phyloP scores from a whole-genome alignment of 2,888 invertebrate genomes.

The Drosophila demipolita region DNA sequence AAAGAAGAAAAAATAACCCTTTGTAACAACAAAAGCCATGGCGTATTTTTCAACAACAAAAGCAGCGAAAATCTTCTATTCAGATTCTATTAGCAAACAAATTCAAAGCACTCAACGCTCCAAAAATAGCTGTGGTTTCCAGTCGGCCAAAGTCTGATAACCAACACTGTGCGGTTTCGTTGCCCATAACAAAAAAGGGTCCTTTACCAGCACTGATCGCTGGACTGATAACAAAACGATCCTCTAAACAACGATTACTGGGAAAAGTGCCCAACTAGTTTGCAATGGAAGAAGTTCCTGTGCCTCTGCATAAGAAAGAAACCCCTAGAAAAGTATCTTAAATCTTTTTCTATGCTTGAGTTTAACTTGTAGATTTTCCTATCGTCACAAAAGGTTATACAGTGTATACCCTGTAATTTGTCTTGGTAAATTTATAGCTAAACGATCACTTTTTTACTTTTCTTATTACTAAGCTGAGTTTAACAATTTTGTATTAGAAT shows the following conservation, averaged over 20 bases:
- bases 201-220: conserved; percentile 48
- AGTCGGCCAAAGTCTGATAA: conserved; percentile 16
- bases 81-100: conserved; percentile 79
- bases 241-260: conserved; percentile 20
- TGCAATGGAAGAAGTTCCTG: conserved; percentile 1
- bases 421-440: neutral
- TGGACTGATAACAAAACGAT: conserved; percentile 56
- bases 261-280: conserved; percentile 33
- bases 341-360: neutral
- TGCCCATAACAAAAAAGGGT: neutral
- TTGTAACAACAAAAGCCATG: conserved; percentile 46
- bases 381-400: neutral
- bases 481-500: neutral
- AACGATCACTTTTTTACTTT: neutral
- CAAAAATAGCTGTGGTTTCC: conserved; percentile 37
- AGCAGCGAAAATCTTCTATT: conserved; percentile 71
- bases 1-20: conserved; percentile 12
- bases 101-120: conserved; percentile 49
- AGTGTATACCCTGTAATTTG: conserved; percentile 8
- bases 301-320: neutral
- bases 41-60: conserved; percentile 48
- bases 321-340: neutral
- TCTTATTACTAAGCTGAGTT: neutral
- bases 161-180: conserved; percentile 53
- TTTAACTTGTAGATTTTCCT: neutral